Percentiles rank a stretch among this genome's conserved stretches.
Conservation (phyloP, 1,140 invertebrate genomes). For the Brachystomella parvula region DNA sequence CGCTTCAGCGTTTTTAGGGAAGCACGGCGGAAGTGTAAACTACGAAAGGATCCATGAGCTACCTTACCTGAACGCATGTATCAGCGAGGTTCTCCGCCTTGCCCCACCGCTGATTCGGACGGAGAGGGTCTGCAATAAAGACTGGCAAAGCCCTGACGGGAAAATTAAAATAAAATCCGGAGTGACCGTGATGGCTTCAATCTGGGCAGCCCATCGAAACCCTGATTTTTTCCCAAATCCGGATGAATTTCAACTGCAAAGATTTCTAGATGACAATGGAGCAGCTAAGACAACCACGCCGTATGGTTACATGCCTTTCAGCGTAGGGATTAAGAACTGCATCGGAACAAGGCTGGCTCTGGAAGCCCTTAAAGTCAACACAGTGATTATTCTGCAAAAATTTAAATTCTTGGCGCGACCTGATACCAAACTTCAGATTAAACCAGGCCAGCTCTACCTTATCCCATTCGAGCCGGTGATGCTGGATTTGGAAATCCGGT, state of each 20-base stretch:
- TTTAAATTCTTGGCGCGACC: slow-evolving; percentile 12
- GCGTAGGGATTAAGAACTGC: slow-evolving; percentile 12
- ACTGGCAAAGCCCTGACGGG: too few species aligned
- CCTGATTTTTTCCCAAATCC: slow-evolving; percentile 48
- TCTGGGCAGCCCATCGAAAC: slow-evolving; percentile 48
- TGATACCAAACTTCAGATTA: slow-evolving; percentile 13
- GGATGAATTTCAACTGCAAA: slow-evolving; percentile 50
- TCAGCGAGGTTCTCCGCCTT: slow-evolving; percentile 32
- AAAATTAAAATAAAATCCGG: slow-evolving; percentile 43
- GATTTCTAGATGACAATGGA: slow-evolving; percentile 47
- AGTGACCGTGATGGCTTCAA: slow-evolving; percentile 45
- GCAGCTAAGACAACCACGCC: neutral
- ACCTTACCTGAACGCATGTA: slow-evolving; percentile 32
- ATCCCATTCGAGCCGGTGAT: slow-evolving; percentile 14
- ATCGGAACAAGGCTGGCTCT: slow-evolving; percentile 18
- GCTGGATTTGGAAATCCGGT: slow-evolving; percentile 17
- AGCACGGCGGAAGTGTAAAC: slow-evolving; percentile 31
- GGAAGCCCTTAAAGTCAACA: slow-evolving; percentile 10
- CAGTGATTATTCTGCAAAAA: slow-evolving; percentile 9
- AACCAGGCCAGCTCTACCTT: slow-evolving; percentile 13
- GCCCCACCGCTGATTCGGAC: slow-evolving; percentile 12
- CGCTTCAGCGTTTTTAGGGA: slow-evolving; percentile 19
- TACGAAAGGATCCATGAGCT: slow-evolving; percentile 26
- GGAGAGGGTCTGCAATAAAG: slow-evolving; percentile 28
- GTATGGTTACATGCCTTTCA: slow-evolving; percentile 2